Evolutionary conservation across 2,113 vertebrate genomes (phyloP).

Genomic region (Rallus limicola): DNA sequence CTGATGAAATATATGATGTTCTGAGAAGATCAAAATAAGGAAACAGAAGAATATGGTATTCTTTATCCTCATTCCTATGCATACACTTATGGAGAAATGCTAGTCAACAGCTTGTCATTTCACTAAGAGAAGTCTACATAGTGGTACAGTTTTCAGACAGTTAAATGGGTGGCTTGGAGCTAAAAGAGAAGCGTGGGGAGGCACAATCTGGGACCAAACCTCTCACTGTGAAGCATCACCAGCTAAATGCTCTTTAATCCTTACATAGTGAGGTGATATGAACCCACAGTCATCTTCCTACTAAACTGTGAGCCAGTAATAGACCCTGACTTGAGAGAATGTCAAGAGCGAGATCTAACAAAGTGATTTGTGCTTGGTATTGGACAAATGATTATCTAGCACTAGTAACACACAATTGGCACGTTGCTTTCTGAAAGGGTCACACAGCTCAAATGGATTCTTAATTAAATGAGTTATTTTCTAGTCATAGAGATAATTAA

Average conservation of each 20-base stretch:
- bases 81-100: not conserved
- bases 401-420: not conserved
- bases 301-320: not conserved
- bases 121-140: not conserved
- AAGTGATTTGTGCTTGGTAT: not conserved
- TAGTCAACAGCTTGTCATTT: not conserved
- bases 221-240: not conserved
- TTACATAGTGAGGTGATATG: rapidly evolving
- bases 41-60: constrained; percentile 13
- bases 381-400: not conserved
- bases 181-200: not conserved
- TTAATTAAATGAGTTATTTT: not conserved
- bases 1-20: not conserved
- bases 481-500: not conserved
- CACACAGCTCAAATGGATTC: not conserved
- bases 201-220: not conserved
- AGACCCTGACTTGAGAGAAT: not conserved
- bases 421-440: not conserved
- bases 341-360: not conserved
- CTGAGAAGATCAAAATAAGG: not conserved
- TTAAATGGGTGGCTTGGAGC: not conserved
- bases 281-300: not conserved
- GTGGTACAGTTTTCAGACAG: not conserved
- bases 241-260: not conserved
- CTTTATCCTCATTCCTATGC: not conserved